Evolutionary conservation across 2,888 invertebrate species (phyloP).

Genomic region (Megamerina dolium): DNA sequence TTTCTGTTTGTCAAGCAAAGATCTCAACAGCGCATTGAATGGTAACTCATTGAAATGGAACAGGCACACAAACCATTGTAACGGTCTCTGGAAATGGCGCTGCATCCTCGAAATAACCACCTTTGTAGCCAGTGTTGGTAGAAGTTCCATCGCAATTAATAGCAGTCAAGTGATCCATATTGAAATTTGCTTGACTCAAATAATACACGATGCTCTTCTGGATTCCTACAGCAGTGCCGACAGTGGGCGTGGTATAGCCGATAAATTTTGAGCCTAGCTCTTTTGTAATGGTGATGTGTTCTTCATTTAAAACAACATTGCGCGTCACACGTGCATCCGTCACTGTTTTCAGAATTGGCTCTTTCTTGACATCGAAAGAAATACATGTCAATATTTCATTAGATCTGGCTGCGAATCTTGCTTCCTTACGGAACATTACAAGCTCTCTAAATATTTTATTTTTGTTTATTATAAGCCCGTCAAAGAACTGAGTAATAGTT

Average conservation of each 20-base stretch:
- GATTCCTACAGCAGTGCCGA: background rate
- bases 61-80: no score
- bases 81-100: background rate
- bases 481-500: no score
- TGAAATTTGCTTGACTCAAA: background rate
- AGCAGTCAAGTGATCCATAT: slow-evolving; percentile 1
- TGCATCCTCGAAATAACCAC: background rate
- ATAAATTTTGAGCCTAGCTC: no score
- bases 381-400: background rate
- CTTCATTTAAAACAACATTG: no score
- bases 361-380: slow-evolving; percentile 1
- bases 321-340: background rate
- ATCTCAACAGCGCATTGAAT: slow-evolving; percentile 6
- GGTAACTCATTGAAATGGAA: no score
- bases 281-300: no score
- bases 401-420: background rate
- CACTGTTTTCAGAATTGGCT: background rate
- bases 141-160: no score
- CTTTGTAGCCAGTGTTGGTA: slow-evolving; percentile 4
- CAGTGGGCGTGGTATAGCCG: no score
- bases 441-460: no score
- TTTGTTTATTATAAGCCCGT: no score
- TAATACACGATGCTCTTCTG: background rate
- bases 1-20: slow-evolving; percentile 3
- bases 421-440: no score